phyloP scores from a whole-genome alignment of 2,888 invertebrate genomes.

The Ptilodon capucinus region DNA sequence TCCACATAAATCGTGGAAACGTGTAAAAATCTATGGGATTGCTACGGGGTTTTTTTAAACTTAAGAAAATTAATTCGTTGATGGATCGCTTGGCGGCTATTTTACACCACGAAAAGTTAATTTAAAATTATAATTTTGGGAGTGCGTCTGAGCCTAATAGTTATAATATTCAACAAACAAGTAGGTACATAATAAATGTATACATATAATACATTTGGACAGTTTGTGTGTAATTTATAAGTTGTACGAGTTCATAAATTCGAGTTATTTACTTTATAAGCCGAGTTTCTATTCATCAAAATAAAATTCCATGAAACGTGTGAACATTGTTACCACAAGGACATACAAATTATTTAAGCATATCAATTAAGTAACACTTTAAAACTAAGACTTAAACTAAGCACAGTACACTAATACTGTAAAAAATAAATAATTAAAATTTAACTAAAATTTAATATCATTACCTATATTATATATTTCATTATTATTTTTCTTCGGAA shows the following conservation, averaged over 20 bases:
- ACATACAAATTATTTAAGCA: conserved; percentile 29
- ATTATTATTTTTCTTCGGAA: conserved; percentile 1
- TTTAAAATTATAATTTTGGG: too few species aligned
- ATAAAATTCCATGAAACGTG: background rate
- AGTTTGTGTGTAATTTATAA: conserved; percentile 6
- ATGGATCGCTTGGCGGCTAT: too few species aligned
- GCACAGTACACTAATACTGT: conserved; percentile 46
- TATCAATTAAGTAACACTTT: conserved; percentile 26
- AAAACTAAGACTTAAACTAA: conserved; percentile 24
- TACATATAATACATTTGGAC: conserved; percentile 1
- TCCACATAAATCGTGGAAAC: too few species aligned
- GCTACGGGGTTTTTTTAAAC: too few species aligned
- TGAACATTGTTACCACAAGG: conserved; percentile 3
- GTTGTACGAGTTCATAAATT: conserved; percentile 16
- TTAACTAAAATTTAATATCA: conserved; percentile 43
- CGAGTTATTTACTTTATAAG: conserved; percentile 5
- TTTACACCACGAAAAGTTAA: too few species aligned
- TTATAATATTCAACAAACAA: too few species aligned
- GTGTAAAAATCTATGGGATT: too few species aligned
- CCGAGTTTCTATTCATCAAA: background rate
- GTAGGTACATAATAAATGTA: background rate
- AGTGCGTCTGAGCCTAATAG: too few species aligned
- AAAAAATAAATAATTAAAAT: conserved; percentile 47
- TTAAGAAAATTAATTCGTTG: too few species aligned
- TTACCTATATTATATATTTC: conserved; percentile 38